A percentile compares a stretch with the other conserved stretches of the same genome.
These are phyloP conservation scores for Apodemus agrarius DNA, from an alignment of 2,797 vertebrate species.

Conservation along the genomic window DNA sequence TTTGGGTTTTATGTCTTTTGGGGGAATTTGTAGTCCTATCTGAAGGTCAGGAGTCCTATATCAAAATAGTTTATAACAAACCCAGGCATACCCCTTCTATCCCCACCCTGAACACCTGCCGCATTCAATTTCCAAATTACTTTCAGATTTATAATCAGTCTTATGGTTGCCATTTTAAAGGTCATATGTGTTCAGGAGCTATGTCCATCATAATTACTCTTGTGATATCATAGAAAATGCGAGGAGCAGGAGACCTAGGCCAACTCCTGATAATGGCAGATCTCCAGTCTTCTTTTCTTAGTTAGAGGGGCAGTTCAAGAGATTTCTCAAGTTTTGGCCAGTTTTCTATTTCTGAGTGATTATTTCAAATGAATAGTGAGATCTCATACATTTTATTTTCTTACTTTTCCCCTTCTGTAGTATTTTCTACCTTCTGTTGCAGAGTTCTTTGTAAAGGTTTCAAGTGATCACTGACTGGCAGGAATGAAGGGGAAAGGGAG, in stretches of 20 bases:
- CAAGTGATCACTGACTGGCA: not conserved
- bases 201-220: not conserved
- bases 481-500: not conserved
- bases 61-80: slow-evolving; percentile 1
- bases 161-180: not conserved
- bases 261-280: slow-evolving; percentile 19
- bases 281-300: slow-evolving; percentile 22
- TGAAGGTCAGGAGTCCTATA: not conserved
- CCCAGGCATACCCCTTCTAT: not conserved
- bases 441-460: not conserved
- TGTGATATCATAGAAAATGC: not conserved
- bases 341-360: slow-evolving; percentile 23
- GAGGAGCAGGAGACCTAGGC: not conserved
- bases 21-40: not conserved
- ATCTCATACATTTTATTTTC: slow-evolving; percentile 18
- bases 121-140: not conserved
- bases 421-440: slow-evolving; percentile 4
- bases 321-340: not conserved
- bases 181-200: not conserved
- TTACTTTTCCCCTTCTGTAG: not conserved
- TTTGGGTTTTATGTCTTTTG: not conserved
- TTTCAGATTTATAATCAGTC: not conserved
- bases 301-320: not conserved
- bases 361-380: slow-evolving; percentile 50
- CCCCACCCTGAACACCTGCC: not conserved